Evolutionary conservation across 2,113 vertebrate genomes (phyloP).

Genomic region (Pimephales promelas): DNA sequence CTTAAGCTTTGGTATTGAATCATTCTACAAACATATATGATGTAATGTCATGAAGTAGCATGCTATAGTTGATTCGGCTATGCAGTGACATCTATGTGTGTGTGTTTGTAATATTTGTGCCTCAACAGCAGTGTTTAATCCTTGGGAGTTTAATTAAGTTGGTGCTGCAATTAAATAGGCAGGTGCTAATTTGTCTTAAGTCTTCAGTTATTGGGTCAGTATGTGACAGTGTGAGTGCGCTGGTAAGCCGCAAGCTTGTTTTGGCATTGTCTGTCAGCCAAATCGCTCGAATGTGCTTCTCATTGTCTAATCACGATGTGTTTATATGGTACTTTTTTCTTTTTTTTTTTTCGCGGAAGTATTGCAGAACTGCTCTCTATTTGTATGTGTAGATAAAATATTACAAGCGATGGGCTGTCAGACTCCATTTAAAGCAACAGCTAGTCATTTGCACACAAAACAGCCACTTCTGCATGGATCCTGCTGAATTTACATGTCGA

Average conservation of each 20-base stretch:
- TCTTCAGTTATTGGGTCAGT: conserved; percentile 39
- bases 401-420: conserved; percentile 15
- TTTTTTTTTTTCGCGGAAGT: neutral
- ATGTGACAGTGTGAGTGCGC: conserved; percentile 23
- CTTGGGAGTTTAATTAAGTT: conserved; percentile 38
- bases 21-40: neutral
- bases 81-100: too few species aligned
- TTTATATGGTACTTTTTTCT: conserved; percentile 11
- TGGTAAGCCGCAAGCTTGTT: conserved; percentile 7
- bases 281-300: neutral
- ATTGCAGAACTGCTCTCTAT: neutral
- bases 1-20: conserved; percentile 7
- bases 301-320: conserved; percentile 12
- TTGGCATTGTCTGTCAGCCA: neutral
- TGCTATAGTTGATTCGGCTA: neutral
- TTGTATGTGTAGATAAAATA: conserved; percentile 25
- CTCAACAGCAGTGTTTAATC: conserved; percentile 38
- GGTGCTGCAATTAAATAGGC: conserved; percentile 36
- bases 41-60: neutral
- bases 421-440: conserved; percentile 34
- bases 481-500: conserved; percentile 47
- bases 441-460: conserved; percentile 40
- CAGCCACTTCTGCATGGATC: conserved; percentile 30
- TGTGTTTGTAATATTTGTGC: neutral
- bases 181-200: conserved; percentile 43